A percentile compares a stretch with the other conserved stretches of the same genome.
These are phyloP conservation scores for Megalurothrips usitatus DNA, from an alignment of 2,888 invertebrate genomes.

Conservation along the genomic window DNA sequence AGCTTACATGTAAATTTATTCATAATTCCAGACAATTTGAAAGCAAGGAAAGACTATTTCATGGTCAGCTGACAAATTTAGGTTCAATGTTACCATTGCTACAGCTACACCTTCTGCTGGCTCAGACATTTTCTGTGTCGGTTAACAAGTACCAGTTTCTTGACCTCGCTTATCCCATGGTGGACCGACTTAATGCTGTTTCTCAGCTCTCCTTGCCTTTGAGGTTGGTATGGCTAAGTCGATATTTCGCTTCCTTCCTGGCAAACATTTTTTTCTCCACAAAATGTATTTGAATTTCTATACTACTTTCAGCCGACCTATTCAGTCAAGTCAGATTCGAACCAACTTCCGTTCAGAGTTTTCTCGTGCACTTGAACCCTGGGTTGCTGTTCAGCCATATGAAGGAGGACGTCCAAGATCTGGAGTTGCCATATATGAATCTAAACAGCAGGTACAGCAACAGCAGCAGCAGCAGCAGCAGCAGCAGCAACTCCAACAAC, in stretches of 20 bases:
- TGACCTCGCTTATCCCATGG: constrained; percentile 61
- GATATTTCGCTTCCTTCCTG: neutral
- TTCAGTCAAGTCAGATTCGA: constrained; percentile 70
- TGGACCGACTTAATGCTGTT: constrained; percentile 61
- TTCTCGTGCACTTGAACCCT: constrained; percentile 58
- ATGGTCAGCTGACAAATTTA: constrained; percentile 52
- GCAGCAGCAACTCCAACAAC: constrained; percentile 29
- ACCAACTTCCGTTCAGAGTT: constrained; percentile 61
- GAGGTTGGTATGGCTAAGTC: constrained; percentile 44
- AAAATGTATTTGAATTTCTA: too few species aligned
- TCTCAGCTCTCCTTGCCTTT: constrained; percentile 60
- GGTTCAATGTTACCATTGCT: constrained; percentile 63
- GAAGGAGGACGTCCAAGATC: constrained; percentile 33
- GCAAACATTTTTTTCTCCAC: neutral
- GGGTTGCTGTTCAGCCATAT: constrained; percentile 47
- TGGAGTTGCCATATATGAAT: constrained; percentile 22
- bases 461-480: constrained; percentile 33
- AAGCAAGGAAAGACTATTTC: constrained; percentile 53
- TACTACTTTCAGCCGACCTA: constrained; percentile 49
- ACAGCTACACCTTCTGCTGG: constrained; percentile 64
- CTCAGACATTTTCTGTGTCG: constrained; percentile 65
- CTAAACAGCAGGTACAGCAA: constrained; percentile 29
- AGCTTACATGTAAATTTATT: neutral
- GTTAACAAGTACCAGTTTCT: constrained; percentile 72
- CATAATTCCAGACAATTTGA: constrained; percentile 46